Percentiles rank a stretch among this genome's conserved stretches.
These are phyloP conservation scores for Microcebus griseorufus DNA, from an alignment of 2,113 vertebrate species.

Conservation along the genomic window DNA sequence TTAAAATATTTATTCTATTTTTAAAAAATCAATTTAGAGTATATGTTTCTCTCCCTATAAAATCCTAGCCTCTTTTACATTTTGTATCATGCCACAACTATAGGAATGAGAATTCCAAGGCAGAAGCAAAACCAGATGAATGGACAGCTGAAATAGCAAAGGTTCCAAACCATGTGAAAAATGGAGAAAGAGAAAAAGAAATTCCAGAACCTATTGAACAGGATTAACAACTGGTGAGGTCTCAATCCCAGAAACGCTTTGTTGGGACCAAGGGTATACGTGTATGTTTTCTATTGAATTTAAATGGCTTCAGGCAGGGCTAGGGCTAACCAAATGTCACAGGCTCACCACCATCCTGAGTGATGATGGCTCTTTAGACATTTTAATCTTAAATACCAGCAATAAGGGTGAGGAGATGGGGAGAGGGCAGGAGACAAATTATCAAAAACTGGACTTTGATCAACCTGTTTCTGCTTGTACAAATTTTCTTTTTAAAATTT, in stretches of 20 bases:
- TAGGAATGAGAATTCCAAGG: background rate
- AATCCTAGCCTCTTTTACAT: background rate
- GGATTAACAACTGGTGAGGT: background rate
- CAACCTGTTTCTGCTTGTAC: background rate
- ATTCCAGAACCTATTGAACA: background rate
- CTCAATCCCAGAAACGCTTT: background rate
- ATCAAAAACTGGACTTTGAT: background rate
- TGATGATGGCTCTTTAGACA: background rate
- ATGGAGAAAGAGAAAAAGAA: background rate
- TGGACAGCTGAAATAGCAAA: background rate
- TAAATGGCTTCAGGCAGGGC: background rate
- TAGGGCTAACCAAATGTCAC: background rate
- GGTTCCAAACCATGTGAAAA: background rate
- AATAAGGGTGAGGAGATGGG: too few species aligned
- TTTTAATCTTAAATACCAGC: background rate
- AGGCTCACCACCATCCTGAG: background rate
- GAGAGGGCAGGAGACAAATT: background rate
- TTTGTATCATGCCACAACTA: background rate
- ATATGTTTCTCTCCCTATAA: background rate
- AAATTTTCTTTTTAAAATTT: conserved; percentile 29
- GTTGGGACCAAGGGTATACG: background rate
- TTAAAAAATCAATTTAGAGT: background rate
- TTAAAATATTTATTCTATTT: background rate
- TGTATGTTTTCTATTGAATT: background rate
- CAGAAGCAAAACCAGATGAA: conserved; percentile 5